Base-by-base conservation (phyloP, 2,888 invertebrate genomes). In the Ectemnius cavifrons region DNA sequence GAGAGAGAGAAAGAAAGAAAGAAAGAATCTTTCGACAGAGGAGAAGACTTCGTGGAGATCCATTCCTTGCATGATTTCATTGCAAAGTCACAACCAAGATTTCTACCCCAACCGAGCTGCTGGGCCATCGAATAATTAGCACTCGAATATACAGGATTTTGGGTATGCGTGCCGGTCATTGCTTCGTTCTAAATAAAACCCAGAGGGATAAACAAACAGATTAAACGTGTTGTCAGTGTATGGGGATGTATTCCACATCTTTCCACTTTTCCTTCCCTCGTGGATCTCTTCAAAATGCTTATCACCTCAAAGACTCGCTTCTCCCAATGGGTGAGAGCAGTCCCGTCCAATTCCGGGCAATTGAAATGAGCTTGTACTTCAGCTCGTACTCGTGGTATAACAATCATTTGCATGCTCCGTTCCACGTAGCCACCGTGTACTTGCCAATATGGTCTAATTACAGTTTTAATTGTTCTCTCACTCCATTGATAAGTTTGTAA, bases 111-210 rank as follows among this genome's bases (percentile, higher is more conserved):
- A 75, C 95, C 94, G 66, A 99, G 92, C 0, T 95, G 94, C 72
- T 97, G 95, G 0, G 97, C 97, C 93, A 96, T 95, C 0, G 93
- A 93, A 89, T 98, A 99, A 91, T 98, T 97, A 1, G 97, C 97
- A 14, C 94, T 93, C 0, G 98, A 98, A 91, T 99, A 99, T 0
- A 98, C 97, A 0, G 99, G 98, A 92, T 98, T 98, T 91, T 99
- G 99, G 0, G 99, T 99, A 91, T 99, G 99, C 0, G 98, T 99
- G 1, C 99, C 99, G 0, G 99, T 99, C 99, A 99, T 99, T 0
- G 99, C 99, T 92, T 99, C 99, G 91, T 99, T 99, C 97, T 98
- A 13, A 37, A 37, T 37, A 11, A 89, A 56, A 58, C 46, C 8
- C 37, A 4, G 52, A 52, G 52, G 6, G n/a, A 23, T 1, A 23